Conservation (phyloP, 2,888 invertebrate species). For the Diogma glabrata region DNA sequence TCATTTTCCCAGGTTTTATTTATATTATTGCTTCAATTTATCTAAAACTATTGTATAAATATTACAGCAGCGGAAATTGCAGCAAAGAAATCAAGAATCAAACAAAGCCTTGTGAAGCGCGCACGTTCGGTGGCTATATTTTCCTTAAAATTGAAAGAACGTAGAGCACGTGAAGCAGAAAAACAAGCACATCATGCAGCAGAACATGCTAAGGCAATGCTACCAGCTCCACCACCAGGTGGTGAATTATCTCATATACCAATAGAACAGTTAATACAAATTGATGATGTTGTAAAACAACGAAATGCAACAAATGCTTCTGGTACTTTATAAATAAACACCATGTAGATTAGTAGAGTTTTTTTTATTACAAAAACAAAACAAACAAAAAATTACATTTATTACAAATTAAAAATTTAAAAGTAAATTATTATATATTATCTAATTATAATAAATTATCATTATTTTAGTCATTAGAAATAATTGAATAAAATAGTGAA, state of each 20-base stretch:
- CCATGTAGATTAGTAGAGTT: no score
- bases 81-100: slow-evolving; percentile 55
- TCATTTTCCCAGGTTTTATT: no score
- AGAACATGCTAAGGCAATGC: slow-evolving; percentile 41
- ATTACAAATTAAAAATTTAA: no score
- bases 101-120: slow-evolving; percentile 68
- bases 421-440: no score
- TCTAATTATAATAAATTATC: no score
- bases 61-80: slow-evolving; percentile 42
- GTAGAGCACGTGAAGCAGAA: slow-evolving; percentile 67
- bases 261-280: slow-evolving; percentile 68
- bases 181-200: slow-evolving; percentile 50
- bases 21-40: no score
- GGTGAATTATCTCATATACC: slow-evolving; percentile 77
- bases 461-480: no score
- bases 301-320: slow-evolving; percentile 25
- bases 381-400: no score
- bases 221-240: slow-evolving; percentile 46
- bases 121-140: slow-evolving; percentile 78
- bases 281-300: slow-evolving; percentile 46
- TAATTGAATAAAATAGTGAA: no score
- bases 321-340: no score
- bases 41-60: slow-evolving; percentile 11
- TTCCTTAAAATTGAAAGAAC: slow-evolving; percentile 64
- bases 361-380: no score